Evolutionary conservation across 2,797 vertebrate genomes (phyloP).

Genomic region (Ambastaia sidthimunki): DNA sequence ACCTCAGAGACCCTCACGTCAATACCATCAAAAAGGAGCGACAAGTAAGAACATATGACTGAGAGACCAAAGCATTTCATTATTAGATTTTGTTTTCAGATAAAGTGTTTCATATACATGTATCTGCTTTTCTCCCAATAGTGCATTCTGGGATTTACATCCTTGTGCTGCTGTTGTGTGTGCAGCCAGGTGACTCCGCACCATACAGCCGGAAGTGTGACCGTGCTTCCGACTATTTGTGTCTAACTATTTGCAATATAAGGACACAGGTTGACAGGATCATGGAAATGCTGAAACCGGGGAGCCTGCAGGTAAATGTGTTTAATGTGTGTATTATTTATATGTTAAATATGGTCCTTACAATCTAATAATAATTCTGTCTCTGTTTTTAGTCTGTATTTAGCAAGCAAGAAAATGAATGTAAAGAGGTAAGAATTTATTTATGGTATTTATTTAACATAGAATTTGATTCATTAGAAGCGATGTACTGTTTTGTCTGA

Average conservation of each 20-base stretch:
- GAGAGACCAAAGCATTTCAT: not conserved
- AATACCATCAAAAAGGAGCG: not conserved
- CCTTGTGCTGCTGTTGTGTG: not conserved
- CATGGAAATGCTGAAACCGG: not conserved
- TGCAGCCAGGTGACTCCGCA: not conserved
- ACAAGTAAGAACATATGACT: slow-evolving; percentile 40
- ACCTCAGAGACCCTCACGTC: not conserved
- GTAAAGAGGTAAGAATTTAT: not conserved
- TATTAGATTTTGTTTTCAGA: not conserved
- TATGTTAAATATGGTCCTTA: not conserved
- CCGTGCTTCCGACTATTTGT: not conserved
- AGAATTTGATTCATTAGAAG: not conserved
- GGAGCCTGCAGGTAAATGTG: not conserved
- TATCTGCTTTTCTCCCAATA: not conserved
- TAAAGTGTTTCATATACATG: not conserved
- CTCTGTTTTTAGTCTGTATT: not conserved
- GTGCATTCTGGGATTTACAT: not conserved
- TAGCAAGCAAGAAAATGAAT: not conserved
- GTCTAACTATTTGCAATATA: not conserved
- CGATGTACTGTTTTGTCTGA: not conserved
- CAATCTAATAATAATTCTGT: not conserved
- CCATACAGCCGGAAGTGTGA: not conserved
- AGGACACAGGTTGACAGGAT: not conserved
- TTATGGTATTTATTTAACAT: not conserved
- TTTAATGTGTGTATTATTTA: not conserved